A percentile compares a stretch with the other conserved stretches of the same genome.
These are phyloP conservation scores for Tenthredo distinguenda DNA, from an alignment of 2,888 invertebrate species.

Conservation along the genomic window DNA sequence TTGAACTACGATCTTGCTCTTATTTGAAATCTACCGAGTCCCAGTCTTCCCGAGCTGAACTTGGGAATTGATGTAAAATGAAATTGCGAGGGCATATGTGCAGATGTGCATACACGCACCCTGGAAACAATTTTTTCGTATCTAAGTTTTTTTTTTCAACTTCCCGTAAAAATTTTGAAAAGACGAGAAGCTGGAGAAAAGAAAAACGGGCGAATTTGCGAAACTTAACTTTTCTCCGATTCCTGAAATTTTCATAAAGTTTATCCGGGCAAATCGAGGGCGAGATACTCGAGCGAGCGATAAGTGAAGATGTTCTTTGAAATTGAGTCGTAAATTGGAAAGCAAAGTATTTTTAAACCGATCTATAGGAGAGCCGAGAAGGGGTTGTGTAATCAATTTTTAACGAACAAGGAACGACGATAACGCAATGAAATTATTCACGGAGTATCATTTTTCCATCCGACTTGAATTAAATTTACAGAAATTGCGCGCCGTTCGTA, in stretches of 20 bases:
- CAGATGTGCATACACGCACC: too few relatives aligned
- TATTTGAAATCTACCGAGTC: constrained; percentile 5
- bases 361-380: background rate
- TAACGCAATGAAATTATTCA: background rate
- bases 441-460: background rate
- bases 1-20: constrained; percentile 2
- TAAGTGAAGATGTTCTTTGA: constrained; percentile 8
- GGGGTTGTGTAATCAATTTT: background rate
- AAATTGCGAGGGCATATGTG: background rate
- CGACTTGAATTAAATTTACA: background rate
- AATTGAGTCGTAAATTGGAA: constrained; percentile 13
- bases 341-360: background rate
- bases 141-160: too few relatives aligned
- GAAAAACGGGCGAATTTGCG: background rate
- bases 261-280: background rate
- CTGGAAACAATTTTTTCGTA: too few relatives aligned
- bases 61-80: background rate
- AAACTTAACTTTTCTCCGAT: background rate
- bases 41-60: background rate
- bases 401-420: background rate
- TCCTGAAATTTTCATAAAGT: background rate
- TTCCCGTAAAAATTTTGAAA: too few relatives aligned
- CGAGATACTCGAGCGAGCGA: background rate
- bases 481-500: background rate
- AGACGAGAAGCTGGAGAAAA: background rate